Evolutionary conservation across 2,888 invertebrate genomes (phyloP), one percentile per base, ranked within the genome.

Genomic region (Eretmocerus hayati): DNA sequence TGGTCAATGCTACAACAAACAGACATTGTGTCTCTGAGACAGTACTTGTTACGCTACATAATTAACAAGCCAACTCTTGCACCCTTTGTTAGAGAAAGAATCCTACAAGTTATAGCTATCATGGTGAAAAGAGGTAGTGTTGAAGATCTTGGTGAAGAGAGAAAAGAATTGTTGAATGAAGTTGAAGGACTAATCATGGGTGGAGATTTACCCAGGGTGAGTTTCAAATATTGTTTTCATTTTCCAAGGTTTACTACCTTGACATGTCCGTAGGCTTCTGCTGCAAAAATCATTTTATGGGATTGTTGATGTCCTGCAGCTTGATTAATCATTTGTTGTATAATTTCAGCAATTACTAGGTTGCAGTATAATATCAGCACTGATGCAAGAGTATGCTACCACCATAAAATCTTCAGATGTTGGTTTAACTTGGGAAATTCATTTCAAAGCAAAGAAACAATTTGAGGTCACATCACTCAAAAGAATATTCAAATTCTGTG

Each of bases 311-410:
- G n/a, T n/a, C n/a, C n/a, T n/a, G n/a, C n/a, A n/a, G n/a, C n/a
- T n/a, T n/a, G n/a, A n/a, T n/a, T 11, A 26, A 26, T 26, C 26
- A 26, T 26, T 26, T 26, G 9, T 56, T 50, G 55, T 32, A n/a
- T 48, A 26, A 15, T 33, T 48, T 13, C 68, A 85, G 83, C 87
- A 90, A 81, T 77, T 87, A 57, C 74, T 92, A 38, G 91, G 90
- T 4, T 91, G 91, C 64, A 85, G 86, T 50, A 79, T 93, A 43
- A 82, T 94, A 61, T 77, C 84, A 47, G 84, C 89, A 9, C 75
- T 94, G 39, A 83, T 93, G 77, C 88, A 89, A 75, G 93, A 93
- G 71, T 92, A 90, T 74, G 85, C 89, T 8, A 87, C 82, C 23
- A 87, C 90, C 4, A 83, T 85, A 1, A 85, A 89, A 64, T 88